phyloP scores from a whole-genome alignment of 2,888 invertebrate genomes.

The Phasia obesa region DNA sequence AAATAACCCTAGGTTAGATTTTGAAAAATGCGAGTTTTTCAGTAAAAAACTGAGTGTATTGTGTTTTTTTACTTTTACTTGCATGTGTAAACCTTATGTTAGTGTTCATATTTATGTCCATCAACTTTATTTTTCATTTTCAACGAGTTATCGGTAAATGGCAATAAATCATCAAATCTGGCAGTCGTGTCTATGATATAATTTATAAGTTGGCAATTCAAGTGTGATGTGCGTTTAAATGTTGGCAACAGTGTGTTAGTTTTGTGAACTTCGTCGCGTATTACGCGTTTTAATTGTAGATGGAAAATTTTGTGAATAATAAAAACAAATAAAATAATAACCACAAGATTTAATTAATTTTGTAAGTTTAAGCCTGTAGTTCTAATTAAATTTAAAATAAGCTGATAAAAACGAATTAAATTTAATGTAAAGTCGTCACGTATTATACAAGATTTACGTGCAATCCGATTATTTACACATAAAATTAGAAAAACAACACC shows the following conservation, averaged over 20 bases:
- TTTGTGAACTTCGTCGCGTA: slow-evolving; percentile 55
- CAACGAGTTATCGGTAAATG: no score
- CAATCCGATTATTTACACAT: slow-evolving; percentile 57
- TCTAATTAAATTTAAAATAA: slow-evolving; percentile 43
- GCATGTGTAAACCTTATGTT: no score
- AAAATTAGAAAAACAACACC: slow-evolving; percentile 5
- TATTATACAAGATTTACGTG: slow-evolving; percentile 68
- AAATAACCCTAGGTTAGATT: no score
- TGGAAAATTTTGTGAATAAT: slow-evolving; percentile 12
- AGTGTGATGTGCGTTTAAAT: background rate
- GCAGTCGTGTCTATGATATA: no score
- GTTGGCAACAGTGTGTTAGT: slow-evolving; percentile 49
- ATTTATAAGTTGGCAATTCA: background rate
- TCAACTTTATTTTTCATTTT: no score
- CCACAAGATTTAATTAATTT: slow-evolving; percentile 56
- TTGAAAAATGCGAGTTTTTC: no score
- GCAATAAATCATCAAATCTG: no score
- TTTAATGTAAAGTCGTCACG: slow-evolving; percentile 60
- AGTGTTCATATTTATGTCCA: no score
- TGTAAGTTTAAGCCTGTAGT: slow-evolving; percentile 57
- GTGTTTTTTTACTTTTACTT: no score
- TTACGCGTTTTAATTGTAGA: slow-evolving; percentile 57
- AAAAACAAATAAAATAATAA: slow-evolving; percentile 14
- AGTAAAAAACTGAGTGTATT: no score
- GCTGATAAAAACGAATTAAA: slow-evolving; percentile 12